Conservation (phyloP, 2,113 vertebrate genomes). For the Alligator sinensis region DNA sequence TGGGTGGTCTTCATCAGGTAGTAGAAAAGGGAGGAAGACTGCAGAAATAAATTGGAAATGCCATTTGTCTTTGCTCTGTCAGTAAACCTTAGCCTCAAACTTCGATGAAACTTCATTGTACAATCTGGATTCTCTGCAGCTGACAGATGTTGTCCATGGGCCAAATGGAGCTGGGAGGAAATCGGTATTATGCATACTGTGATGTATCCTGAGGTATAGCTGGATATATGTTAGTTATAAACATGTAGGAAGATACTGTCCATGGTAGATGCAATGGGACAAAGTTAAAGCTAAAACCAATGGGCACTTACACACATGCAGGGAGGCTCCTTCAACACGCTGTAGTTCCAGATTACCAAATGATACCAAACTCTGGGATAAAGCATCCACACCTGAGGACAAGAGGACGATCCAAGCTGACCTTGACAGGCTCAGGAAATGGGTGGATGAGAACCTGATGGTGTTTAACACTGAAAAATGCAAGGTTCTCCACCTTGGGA, state of each 20-base stretch:
- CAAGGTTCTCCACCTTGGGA: no score
- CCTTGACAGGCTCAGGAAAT: no score
- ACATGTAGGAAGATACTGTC: not conserved
- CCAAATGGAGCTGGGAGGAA: slow-evolving; percentile 2
- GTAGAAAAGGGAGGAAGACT: not conserved
- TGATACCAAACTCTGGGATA: no score
- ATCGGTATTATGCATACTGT: not conserved
- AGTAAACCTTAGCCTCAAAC: not conserved
- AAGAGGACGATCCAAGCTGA: no score
- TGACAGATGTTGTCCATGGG: not conserved
- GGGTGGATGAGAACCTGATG: no score
- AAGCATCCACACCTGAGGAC: no score
- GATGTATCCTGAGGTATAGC: not conserved
- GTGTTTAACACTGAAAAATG: no score
- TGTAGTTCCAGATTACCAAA: no score
- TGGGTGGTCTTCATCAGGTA: not conserved
- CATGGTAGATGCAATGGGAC: not conserved
- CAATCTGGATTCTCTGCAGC: slow-evolving; percentile 22
- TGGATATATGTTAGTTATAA: not conserved
- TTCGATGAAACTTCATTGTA: not conserved
- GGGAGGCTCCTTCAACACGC: no score
- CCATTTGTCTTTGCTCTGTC: no score
- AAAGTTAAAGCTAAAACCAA: not conserved
- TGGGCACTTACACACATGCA: no score
- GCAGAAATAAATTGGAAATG: slow-evolving; percentile 11